Evolutionary conservation across 2,113 vertebrate species (phyloP).

Genomic region (Casuarius casuarius): DNA sequence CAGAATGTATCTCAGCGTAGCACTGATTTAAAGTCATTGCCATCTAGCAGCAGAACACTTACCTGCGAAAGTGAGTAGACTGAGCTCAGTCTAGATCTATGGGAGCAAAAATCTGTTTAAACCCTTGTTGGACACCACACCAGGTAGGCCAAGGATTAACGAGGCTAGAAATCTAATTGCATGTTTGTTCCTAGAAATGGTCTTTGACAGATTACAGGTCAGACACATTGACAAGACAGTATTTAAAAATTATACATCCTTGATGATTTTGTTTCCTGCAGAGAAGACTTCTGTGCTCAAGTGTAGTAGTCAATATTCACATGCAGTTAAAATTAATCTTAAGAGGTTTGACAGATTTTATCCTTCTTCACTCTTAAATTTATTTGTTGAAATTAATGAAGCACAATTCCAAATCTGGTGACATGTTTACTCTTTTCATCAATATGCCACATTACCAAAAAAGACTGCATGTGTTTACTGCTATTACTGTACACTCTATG

Average conservation of each 20-base stretch:
- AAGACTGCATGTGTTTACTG: neutral
- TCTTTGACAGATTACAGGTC: neutral
- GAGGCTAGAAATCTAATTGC: neutral
- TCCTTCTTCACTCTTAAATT: neutral
- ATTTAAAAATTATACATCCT: neutral
- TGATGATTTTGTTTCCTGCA: neutral
- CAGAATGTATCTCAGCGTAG: neutral
- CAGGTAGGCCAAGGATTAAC: neutral
- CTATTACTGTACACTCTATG: neutral
- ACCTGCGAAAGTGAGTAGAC: neutral
- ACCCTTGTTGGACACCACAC: neutral
- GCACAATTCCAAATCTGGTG: neutral
- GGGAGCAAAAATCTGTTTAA: neutral
- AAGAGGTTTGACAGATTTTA: slow-evolving; percentile 8
- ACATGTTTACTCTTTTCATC: neutral
- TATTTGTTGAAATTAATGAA: neutral
- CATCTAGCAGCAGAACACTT: neutral
- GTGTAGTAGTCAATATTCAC: neutral
- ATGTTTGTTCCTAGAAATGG: neutral
- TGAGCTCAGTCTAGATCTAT: neutral
- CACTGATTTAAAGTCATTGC: neutral
- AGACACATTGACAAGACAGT: neutral
- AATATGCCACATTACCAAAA: neutral
- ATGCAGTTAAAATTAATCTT: neutral
- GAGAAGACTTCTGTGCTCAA: neutral